A percentile compares a stretch with the other conserved stretches of the same genome.
Conservation (phyloP, 2,113 vertebrate species). For the Nothoprocta pentlandii region DNA sequence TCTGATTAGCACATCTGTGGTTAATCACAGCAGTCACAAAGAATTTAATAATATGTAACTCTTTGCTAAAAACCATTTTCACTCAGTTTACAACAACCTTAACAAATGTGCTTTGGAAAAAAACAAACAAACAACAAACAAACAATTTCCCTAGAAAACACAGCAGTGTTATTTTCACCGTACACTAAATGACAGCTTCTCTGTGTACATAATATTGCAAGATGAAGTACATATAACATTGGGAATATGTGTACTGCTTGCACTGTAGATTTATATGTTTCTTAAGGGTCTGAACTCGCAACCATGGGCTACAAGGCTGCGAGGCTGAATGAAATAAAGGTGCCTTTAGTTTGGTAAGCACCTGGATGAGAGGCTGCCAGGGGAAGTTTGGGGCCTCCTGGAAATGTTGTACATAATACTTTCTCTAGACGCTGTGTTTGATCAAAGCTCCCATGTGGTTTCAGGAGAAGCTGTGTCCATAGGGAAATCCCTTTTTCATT, state of each 20-base stretch:
- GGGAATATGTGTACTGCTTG: background rate
- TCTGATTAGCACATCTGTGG: constrained; percentile 74
- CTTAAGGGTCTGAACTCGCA: background rate
- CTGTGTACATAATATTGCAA: background rate
- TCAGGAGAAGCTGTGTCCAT: background rate
- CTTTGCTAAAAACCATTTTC: constrained; percentile 53
- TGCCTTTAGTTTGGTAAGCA: constrained; percentile 26
- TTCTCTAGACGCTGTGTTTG: constrained; percentile 14
- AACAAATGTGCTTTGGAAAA: constrained; percentile 31
- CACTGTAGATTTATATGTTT: background rate
- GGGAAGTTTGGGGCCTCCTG: background rate
- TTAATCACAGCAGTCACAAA: constrained; percentile 70
- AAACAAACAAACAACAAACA: constrained; percentile 65
- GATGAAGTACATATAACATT: background rate
- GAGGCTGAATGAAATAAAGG: constrained; percentile 13
- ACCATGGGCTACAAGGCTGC: background rate
- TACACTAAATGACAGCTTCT: background rate
- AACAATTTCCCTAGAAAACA: constrained; percentile 47
- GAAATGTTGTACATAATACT: background rate
- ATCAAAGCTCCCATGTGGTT: constrained; percentile 24
- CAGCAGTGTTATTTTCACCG: background rate
- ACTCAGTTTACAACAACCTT: constrained; percentile 49
- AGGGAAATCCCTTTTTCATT: constrained; percentile 47
- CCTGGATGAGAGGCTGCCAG: constrained; percentile 19
- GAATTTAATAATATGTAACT: constrained; percentile 45